Conservation (phyloP, 2,113 vertebrate genomes). For the Plecotus auritus region DNA sequence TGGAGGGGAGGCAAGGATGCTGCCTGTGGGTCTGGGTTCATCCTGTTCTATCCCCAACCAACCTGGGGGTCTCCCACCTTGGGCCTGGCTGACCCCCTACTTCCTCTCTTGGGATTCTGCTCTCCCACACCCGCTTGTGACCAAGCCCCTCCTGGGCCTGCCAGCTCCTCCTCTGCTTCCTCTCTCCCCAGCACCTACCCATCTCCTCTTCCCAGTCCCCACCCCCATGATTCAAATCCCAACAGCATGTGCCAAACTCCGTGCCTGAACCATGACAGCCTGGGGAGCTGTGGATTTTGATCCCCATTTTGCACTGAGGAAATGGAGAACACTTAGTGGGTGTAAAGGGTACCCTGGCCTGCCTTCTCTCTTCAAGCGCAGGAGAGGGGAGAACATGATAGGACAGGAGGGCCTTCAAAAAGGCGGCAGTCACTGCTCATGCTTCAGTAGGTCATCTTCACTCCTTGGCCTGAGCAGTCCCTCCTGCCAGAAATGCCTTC, state of each 20-base stretch:
- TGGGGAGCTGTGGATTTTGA: neutral
- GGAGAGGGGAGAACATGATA: neutral
- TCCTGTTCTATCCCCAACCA: neutral
- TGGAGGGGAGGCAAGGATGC: neutral
- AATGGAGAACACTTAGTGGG: neutral
- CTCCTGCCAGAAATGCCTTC: neutral
- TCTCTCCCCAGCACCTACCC: neutral
- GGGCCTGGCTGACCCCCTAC: neutral
- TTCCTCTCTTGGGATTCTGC: neutral
- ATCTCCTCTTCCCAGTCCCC: neutral
- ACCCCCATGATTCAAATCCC: neutral
- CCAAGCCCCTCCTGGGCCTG: neutral
- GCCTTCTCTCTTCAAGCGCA: neutral
- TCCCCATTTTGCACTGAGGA: neutral
- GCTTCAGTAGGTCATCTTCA: fast-evolving
- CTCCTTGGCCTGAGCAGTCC: neutral
- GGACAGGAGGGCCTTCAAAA: neutral
- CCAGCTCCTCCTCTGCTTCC: neutral
- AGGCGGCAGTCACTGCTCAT: neutral
- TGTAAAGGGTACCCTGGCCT: neutral
- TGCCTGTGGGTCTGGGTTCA: neutral
- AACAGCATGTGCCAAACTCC: neutral
- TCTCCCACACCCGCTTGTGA: neutral
- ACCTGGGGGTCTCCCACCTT: neutral
- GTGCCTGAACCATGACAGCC: neutral